These are phyloP conservation scores for Anticlea derivata DNA, from an alignment of 2,888 invertebrate species.

Conservation along the genomic window DNA sequence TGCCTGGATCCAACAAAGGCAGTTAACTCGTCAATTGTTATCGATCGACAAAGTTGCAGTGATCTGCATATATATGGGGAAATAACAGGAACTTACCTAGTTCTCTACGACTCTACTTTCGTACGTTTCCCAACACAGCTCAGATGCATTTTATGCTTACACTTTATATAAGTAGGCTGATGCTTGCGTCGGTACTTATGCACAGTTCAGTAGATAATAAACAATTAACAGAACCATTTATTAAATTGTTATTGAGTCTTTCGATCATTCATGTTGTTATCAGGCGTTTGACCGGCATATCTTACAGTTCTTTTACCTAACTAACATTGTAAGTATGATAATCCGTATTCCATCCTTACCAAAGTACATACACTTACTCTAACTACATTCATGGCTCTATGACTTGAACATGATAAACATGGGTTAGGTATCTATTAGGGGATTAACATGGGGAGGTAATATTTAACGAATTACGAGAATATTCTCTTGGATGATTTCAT, in stretches of 20 bases:
- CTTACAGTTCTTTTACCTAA: constrained; percentile 73
- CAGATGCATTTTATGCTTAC: constrained; percentile 40
- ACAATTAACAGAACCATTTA: constrained; percentile 71
- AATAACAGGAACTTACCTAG: constrained; percentile 5
- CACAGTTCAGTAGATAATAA: constrained; percentile 59
- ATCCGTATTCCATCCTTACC: too few relatives aligned
- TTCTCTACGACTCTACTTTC: background rate
- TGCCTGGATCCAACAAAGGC: constrained; percentile 25
- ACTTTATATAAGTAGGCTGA: constrained; percentile 37
- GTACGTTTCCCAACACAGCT: background rate
- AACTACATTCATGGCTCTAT: too few relatives aligned
- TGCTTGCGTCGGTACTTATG: constrained; percentile 28
- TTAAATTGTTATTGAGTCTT: constrained; percentile 54
- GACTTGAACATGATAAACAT: too few relatives aligned
- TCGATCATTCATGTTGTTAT: constrained; percentile 68
- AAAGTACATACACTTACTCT: too few relatives aligned
- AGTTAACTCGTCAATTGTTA: constrained; percentile 30
- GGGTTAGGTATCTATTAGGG: too few relatives aligned
- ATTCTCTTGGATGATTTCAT: too few relatives aligned
- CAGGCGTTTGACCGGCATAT: constrained; percentile 64
- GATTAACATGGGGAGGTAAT: too few relatives aligned
- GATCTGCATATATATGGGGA: background rate
- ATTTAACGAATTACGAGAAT: too few relatives aligned
- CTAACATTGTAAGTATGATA: constrained; percentile 35
- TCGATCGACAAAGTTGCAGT: constrained; percentile 8